Conservation (phyloP, 2,888 invertebrate species). For the Doris montereyensis region DNA sequence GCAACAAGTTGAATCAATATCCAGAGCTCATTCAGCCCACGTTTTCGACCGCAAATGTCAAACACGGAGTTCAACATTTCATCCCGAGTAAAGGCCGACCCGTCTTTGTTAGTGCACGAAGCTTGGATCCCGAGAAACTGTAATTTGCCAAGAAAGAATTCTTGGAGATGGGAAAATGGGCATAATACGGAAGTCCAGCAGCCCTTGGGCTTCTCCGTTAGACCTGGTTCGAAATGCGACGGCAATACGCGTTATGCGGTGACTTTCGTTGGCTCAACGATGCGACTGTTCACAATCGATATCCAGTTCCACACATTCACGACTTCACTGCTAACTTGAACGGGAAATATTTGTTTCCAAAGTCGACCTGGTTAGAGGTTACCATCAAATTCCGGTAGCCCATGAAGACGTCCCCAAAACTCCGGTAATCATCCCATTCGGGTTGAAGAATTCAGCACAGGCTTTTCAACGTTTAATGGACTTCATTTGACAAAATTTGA, state of each 20-base stretch:
- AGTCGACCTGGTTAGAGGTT: slow-evolving; percentile 18
- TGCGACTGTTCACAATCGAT: slow-evolving; percentile 10
- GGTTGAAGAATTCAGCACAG: slow-evolving; percentile 18
- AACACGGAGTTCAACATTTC: slow-evolving; percentile 16
- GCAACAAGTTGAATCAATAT: slow-evolving; percentile 15
- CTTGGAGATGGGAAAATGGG: slow-evolving; percentile 23
- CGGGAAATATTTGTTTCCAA: not conserved
- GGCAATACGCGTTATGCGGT: too few species aligned
- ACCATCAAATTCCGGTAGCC: slow-evolving; percentile 24
- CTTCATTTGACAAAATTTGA: not conserved
- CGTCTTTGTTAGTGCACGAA: not conserved
- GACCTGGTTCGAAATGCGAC: too few species aligned
- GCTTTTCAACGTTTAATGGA: slow-evolving; percentile 32
- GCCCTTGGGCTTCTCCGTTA: slow-evolving; percentile 26
- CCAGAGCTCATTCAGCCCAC: slow-evolving; percentile 14
- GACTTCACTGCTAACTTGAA: slow-evolving; percentile 1
- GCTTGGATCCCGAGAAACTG: not conserved
- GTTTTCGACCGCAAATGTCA: not conserved
- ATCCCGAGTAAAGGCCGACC: not conserved
- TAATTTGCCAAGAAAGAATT: slow-evolving; percentile 4
- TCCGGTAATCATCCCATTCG: slow-evolving; percentile 20
- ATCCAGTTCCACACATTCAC: slow-evolving; percentile 24
- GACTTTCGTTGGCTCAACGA: not conserved
- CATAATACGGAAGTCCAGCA: slow-evolving; percentile 3
- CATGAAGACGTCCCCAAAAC: not conserved